A percentile compares a stretch with the other conserved stretches of the same genome.
Evolutionary conservation across 2,113 vertebrate genomes (phyloP).

Genomic region (Chinchilla lanigera): DNA sequence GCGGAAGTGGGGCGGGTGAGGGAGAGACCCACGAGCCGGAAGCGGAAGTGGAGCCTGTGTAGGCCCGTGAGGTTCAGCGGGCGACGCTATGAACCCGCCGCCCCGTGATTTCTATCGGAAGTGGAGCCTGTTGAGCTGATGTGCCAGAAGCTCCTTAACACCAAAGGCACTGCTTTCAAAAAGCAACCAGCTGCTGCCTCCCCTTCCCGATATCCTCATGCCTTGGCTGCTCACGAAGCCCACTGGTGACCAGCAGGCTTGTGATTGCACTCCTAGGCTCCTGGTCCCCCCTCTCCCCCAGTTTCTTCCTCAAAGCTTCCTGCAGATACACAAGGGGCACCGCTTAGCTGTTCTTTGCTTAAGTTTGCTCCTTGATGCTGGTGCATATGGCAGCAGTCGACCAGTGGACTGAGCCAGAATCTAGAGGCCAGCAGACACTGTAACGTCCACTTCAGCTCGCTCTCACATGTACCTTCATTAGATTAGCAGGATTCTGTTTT

Average conservation of each 20-base stretch:
- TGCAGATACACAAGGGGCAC: no score
- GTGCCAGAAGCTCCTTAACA: neutral
- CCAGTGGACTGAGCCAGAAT: neutral
- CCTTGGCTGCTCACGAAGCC: neutral
- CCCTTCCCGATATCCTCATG: rapidly evolving
- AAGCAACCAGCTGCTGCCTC: neutral
- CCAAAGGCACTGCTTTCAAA: neutral
- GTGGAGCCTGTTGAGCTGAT: neutral
- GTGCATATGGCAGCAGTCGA: neutral
- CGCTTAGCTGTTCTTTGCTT: neutral
- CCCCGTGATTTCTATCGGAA: neutral
- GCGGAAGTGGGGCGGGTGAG: neutral
- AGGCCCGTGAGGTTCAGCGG: neutral
- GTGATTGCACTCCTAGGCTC: no score
- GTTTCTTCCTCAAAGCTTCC: neutral
- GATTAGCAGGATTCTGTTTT: neutral
- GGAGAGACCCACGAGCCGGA: rapidly evolving
- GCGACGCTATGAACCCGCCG: rapidly evolving
- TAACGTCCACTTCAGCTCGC: no score
- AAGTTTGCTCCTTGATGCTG: neutral
- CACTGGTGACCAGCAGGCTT: neutral
- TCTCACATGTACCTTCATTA: neutral
- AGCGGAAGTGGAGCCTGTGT: neutral
- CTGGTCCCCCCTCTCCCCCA: no score
- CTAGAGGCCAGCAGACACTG: neutral